A percentile compares a stretch with the other conserved stretches of the same genome.
Evolutionary conservation across 2,888 invertebrate genomes (phyloP).

Genomic region (Drosophila sordidula): DNA sequence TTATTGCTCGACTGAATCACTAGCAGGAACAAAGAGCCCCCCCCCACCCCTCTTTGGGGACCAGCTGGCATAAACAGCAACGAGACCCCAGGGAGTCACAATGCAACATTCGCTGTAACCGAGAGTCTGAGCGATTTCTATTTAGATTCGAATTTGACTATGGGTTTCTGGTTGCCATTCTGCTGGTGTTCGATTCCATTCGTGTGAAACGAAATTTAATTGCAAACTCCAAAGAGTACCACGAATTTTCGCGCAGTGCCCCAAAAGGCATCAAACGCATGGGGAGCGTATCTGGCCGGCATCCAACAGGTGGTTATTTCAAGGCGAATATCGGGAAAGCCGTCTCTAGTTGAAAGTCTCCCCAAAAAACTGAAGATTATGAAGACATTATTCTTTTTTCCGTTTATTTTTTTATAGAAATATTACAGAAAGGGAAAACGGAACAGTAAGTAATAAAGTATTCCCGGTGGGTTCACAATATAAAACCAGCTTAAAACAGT

Average conservation of each 20-base stretch:
- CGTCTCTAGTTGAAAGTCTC: too few relatives aligned
- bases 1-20: conserved; percentile 20
- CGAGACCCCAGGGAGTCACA: conserved; percentile 29
- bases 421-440: too few relatives aligned
- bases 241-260: conserved; percentile 10
- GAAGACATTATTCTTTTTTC: too few relatives aligned
- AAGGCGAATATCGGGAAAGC: too few relatives aligned
- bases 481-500: too few relatives aligned
- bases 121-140: conserved; percentile 5
- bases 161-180: not conserved
- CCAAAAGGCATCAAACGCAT: not conserved
- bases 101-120: not conserved
- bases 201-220: conserved; percentile 21
- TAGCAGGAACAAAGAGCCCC: not conserved
- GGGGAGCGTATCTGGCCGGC: not conserved
- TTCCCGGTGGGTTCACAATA: too few relatives aligned
- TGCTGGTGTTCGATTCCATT: conserved; percentile 33
- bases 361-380: too few relatives aligned
- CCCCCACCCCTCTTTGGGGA: too few relatives aligned
- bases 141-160: conserved; percentile 7
- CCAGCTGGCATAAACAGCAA: not conserved
- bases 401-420: too few relatives aligned
- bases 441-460: too few relatives aligned
- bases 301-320: conserved; percentile 8
- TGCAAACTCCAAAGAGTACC: conserved; percentile 16